Conservation (phyloP, 2,113 vertebrate species). For the Brienomyrus brachyistius region DNA sequence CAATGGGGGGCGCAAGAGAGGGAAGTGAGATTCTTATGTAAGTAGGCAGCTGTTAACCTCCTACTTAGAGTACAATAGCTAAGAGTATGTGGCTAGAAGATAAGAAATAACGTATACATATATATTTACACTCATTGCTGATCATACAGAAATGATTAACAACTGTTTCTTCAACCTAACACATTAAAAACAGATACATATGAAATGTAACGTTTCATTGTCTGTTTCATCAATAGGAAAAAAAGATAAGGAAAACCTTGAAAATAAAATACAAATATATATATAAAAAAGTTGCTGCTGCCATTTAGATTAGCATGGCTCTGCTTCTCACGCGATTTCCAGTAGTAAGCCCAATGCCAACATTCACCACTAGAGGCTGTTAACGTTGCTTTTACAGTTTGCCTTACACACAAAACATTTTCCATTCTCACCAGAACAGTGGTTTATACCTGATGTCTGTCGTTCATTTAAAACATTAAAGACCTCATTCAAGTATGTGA, state of each 20-base stretch:
- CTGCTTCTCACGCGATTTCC: background rate
- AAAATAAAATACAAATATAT: background rate
- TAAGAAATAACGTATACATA: too few relatives aligned
- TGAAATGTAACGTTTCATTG: background rate
- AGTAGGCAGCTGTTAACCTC: too few relatives aligned
- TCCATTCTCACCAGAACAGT: background rate
- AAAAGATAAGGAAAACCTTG: background rate
- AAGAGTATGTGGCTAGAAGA: too few relatives aligned
- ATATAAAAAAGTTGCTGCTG: background rate
- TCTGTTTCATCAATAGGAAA: background rate
- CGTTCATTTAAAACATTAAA: background rate
- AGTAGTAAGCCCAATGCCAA: background rate
- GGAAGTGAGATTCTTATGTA: too few relatives aligned
- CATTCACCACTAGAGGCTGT: background rate
- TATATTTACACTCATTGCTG: too few relatives aligned
- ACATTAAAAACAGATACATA: constrained; percentile 22
- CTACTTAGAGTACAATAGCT: too few relatives aligned
- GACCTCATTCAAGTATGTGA: background rate
- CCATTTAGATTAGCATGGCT: background rate
- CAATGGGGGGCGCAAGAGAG: too few relatives aligned
- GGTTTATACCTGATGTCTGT: background rate
- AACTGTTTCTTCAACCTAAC: too few relatives aligned
- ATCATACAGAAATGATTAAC: too few relatives aligned
- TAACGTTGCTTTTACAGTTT: background rate
- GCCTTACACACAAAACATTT: background rate